Conservation (phyloP, 2,888 invertebrate genomes). For the Tolmerus cingulatus region DNA sequence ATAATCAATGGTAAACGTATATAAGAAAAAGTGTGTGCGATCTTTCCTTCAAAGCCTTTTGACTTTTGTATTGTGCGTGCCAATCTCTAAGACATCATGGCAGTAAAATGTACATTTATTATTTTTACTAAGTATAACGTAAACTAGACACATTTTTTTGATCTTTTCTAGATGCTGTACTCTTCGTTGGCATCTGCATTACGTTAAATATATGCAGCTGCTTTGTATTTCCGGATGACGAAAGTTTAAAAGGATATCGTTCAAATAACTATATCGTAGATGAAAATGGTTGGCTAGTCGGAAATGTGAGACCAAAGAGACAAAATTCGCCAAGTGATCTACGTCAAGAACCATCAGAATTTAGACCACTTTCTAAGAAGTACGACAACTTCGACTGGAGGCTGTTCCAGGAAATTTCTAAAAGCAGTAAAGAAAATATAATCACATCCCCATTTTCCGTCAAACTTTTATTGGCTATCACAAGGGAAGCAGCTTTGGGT, state of each 20-base stretch:
- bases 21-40: background rate
- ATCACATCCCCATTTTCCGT: background rate
- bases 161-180: background rate
- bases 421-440: background rate
- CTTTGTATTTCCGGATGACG: background rate
- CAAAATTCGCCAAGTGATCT: background rate
- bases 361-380: background rate
- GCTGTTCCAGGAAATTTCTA: background rate
- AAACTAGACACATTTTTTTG: background rate
- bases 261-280: background rate
- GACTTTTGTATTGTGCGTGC: background rate
- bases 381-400: background rate
- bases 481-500: background rate
- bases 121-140: background rate
- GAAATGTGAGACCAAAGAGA: background rate
- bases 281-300: background rate
- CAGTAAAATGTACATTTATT: background rate
- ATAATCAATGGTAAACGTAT: background rate
- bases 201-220: background rate
- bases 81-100: background rate
- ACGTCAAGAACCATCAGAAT: background rate
- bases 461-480: background rate
- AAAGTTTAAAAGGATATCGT: background rate
- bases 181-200: background rate
- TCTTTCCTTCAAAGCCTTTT: background rate